Conservation (phyloP, 2,113 vertebrate species). For the Hystrix brachyura region DNA sequence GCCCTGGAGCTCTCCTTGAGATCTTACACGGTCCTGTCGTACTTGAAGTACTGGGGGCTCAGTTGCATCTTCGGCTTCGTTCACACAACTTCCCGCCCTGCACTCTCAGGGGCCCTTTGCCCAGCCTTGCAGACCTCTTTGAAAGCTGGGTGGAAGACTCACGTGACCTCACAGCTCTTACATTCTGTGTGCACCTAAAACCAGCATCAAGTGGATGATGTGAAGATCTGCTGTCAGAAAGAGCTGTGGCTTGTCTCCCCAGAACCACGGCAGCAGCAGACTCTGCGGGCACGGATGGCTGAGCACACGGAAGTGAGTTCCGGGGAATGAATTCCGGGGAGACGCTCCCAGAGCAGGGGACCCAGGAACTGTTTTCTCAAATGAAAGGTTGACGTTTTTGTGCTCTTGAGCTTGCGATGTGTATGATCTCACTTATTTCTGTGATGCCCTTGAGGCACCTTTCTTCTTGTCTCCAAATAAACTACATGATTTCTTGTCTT, state of each 20-base stretch:
- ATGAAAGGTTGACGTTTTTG: not conserved
- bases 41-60: not conserved
- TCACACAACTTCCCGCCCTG: not conserved
- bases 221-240: not conserved
- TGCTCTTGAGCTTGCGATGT: not conserved
- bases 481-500: not conserved
- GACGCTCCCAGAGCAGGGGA: not conserved
- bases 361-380: not conserved
- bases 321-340: not conserved
- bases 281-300: not conserved
- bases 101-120: too few relatives aligned
- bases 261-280: not conserved
- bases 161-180: not conserved
- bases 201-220: not conserved
- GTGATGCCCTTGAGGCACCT: not conserved
- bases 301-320: not conserved
- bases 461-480: not conserved
- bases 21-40: not conserved
- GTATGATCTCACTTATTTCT: not conserved
- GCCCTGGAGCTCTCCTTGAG: not conserved
- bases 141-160: not conserved
- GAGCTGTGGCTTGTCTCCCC: not conserved
- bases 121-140: not conserved
- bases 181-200: not conserved
- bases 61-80: not conserved